Conservation (phyloP, 2,797 vertebrate species). For the Geotrypetes seraphini region DNA sequence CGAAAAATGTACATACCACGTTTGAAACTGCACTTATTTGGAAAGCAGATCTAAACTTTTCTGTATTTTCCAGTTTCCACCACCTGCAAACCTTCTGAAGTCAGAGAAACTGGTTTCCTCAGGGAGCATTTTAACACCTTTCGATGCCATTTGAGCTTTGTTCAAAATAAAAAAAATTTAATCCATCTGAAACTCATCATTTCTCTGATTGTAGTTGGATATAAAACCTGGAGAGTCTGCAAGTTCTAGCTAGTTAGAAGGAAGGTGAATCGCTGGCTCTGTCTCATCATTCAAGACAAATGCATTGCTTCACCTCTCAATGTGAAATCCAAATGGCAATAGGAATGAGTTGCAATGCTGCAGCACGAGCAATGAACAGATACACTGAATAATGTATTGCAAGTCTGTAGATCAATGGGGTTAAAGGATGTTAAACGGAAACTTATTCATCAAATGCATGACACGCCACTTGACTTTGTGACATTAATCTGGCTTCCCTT, state of each 20-base stretch:
- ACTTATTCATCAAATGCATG: not conserved
- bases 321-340: not conserved
- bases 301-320: not conserved
- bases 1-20: no score
- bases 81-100: no score
- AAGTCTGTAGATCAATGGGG: not conserved
- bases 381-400: not conserved
- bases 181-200: not conserved
- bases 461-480: not conserved
- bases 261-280: not conserved
- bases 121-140: not conserved
- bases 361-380: not conserved
- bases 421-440: not conserved
- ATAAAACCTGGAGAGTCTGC: not conserved
- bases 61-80: no score
- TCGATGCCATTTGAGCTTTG: not conserved
- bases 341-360: not conserved
- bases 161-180: not conserved
- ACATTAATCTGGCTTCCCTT: not conserved
- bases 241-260: not conserved
- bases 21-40: no score
- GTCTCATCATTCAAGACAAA: not conserved
- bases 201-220: no score
- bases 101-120: no score
- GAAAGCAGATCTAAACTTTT: no score